phyloP scores from a whole-genome alignment of 2,113 vertebrate species.

The Cynopterus brachyotis region DNA sequence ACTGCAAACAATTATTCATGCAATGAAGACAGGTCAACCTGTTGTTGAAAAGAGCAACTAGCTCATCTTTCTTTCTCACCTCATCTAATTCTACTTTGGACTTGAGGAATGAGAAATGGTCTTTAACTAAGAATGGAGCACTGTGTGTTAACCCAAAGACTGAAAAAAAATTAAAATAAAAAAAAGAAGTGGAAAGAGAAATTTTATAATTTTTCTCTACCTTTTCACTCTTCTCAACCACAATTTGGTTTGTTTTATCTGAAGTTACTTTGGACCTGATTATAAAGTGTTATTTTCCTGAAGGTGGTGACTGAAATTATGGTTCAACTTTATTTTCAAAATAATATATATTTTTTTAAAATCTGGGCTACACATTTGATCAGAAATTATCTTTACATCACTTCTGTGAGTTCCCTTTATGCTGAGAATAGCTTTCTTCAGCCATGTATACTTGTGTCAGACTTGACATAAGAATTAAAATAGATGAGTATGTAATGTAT shows the following conservation, averaged over 20 bases:
- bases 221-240: neutral
- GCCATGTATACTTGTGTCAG: neutral
- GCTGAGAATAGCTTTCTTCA: neutral
- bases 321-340: neutral
- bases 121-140: neutral
- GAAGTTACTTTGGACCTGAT: neutral
- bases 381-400: neutral
- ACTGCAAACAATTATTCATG: conserved; percentile 3
- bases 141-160: neutral
- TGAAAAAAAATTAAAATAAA: neutral
- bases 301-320: neutral
- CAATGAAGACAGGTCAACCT: neutral
- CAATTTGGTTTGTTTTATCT: neutral
- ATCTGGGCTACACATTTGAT: neutral
- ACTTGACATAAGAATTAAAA: neutral
- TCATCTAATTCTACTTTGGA: neutral
- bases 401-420: neutral
- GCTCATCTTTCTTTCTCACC: conserved; percentile 56
- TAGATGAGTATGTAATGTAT: neutral
- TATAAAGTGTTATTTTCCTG: neutral
- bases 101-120: conserved; percentile 5
- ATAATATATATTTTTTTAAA: neutral
- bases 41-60: conserved; percentile 46
- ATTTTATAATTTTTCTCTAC: neutral
- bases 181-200: neutral